Percentiles rank a stretch among this genome's conserved stretches.
phyloP scores from a whole-genome alignment of 2,888 invertebrate genomes.

The Aleiodes leptofemur region DNA sequence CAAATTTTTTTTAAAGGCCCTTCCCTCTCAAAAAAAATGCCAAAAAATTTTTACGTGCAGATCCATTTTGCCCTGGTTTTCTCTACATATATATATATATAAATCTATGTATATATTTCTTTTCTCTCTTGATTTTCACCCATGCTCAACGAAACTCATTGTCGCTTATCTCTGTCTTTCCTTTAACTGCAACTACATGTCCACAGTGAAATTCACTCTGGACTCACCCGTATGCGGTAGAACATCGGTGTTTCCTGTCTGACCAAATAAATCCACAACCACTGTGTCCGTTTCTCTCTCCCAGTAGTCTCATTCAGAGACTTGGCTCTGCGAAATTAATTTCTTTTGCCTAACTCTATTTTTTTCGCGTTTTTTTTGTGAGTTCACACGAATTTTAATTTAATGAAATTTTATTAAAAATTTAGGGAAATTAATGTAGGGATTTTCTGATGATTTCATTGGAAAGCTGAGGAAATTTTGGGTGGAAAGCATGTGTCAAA shows the following conservation, averaged over 20 bases:
- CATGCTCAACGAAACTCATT: not conserved
- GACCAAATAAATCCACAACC: slow-evolving; percentile 71
- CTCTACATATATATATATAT: too few relatives aligned
- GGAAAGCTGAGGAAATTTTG: too few relatives aligned
- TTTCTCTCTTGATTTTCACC: too few relatives aligned
- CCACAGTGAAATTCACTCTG: slow-evolving; percentile 38
- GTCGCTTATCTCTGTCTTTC: slow-evolving; percentile 37
- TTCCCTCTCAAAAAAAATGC: too few relatives aligned
- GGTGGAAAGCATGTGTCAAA: too few relatives aligned
- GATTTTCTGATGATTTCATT: too few relatives aligned
- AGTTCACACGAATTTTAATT: slow-evolving; percentile 5
- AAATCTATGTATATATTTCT: too few relatives aligned
- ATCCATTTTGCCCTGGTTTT: too few relatives aligned
- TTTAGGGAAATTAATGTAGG: too few relatives aligned
- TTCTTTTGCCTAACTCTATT: not conserved
- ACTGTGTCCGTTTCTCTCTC: slow-evolving; percentile 51
- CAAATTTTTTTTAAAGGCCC: too few relatives aligned
- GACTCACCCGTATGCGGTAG: slow-evolving; percentile 55
- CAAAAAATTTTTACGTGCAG: too few relatives aligned
- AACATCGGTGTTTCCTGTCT: slow-evolving; percentile 70
- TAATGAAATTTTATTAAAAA: too few relatives aligned
- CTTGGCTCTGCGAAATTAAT: slow-evolving; percentile 36
- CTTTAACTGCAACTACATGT: slow-evolving; percentile 32
- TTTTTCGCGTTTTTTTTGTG: slow-evolving; percentile 1
- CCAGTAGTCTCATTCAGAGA: slow-evolving; percentile 9